Percentiles rank a stretch among this genome's conserved stretches.
These are phyloP conservation scores for Oscarella lobularis DNA, from an alignment of 37 sponge, comb jelly and placozoan genomes.

Conservation along the genomic window DNA sequence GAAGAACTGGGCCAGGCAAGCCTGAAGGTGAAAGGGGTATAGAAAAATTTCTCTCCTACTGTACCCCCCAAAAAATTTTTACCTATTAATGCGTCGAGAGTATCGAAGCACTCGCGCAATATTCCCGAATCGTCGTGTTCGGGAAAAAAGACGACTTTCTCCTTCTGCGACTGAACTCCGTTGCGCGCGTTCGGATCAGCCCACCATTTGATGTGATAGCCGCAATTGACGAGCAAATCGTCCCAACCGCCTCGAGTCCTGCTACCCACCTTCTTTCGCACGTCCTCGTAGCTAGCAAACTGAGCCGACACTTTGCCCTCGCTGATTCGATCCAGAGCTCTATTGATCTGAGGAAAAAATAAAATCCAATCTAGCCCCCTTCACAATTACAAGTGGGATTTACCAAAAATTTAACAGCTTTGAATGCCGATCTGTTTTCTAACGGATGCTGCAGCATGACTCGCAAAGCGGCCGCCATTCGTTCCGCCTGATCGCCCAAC, in stretches of 20 bases:
- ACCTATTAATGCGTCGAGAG: constrained; percentile 54
- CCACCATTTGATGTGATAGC: constrained; percentile 59
- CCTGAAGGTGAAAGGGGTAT: constrained; percentile 28
- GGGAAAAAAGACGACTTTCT: constrained; percentile 65
- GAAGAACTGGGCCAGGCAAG: constrained; percentile 32
- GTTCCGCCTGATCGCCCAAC: constrained; percentile 37
- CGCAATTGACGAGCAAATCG: constrained; percentile 52
- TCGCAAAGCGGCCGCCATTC: constrained; percentile 30
- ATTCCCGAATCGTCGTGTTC: constrained; percentile 78
- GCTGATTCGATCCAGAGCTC: background rate
- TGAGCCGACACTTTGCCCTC: background rate
- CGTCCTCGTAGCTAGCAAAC: constrained; percentile 43
- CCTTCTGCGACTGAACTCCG: constrained; percentile 33
- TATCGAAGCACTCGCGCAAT: constrained; percentile 36
- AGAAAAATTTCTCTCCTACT: no score
- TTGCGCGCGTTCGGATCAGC: background rate
- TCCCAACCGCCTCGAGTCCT: constrained; percentile 70
- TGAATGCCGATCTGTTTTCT: constrained; percentile 47
- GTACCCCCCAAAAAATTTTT: no score
- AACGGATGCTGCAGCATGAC: constrained; percentile 42
- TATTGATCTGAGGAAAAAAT: no score
- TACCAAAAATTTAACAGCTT: constrained; percentile 48
- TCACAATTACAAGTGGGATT: no score
- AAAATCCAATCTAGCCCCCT: no score
- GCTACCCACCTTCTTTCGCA: constrained; percentile 30